Evolutionary conservation across 2,113 vertebrate species (phyloP).

Genomic region (Mungos mungo): DNA sequence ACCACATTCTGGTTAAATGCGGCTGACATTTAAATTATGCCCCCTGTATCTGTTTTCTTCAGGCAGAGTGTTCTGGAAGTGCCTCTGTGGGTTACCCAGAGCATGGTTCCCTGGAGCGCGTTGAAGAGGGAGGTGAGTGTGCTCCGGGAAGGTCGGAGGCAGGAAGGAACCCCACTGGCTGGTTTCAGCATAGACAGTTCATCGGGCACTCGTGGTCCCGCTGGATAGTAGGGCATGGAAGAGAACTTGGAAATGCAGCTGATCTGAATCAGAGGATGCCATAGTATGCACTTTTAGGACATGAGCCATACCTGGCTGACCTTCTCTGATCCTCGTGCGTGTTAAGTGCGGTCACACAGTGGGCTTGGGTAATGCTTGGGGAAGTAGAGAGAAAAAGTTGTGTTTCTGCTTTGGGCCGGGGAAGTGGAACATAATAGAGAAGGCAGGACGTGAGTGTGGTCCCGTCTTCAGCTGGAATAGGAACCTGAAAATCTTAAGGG

Average conservation of each 20-base stretch:
- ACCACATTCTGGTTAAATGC: not conserved
- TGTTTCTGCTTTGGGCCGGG: not conserved
- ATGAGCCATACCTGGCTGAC: not conserved
- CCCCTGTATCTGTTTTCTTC: not conserved
- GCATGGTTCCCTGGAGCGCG: rapidly evolving
- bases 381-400: not conserved
- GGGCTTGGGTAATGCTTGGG: not conserved
- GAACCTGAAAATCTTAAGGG: not conserved
- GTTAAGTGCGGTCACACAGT: not conserved
- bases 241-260: not conserved
- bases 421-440: not conserved
- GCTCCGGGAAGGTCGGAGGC: not conserved
- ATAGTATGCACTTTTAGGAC: not conserved
- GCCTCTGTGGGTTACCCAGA: not conserved
- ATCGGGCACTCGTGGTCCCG: not conserved
- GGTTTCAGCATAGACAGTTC: not conserved
- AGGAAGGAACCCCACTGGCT: not conserved
- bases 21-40: not conserved
- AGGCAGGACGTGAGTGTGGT: not conserved
- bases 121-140: not conserved
- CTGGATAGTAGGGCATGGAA: not conserved
- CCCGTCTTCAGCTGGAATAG: not conserved
- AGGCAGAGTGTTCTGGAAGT: not conserved
- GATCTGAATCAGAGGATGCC: not conserved
- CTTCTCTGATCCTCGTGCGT: not conserved